Base-by-base conservation (phyloP, 2,113 vertebrate genomes). In the Pogonocichla stellata region DNA sequence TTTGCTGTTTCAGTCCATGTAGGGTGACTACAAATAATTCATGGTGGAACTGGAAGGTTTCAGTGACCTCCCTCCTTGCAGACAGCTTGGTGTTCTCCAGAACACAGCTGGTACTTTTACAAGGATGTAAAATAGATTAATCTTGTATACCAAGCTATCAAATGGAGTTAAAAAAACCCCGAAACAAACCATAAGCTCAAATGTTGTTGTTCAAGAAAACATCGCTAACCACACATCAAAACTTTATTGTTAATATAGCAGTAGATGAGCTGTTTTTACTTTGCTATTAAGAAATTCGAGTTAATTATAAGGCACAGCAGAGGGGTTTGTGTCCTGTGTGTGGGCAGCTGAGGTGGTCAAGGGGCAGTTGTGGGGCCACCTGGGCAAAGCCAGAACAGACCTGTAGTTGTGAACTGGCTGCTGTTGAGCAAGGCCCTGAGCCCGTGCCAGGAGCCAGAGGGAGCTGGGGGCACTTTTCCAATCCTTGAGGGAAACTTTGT, bases 21-120 rank as follows among this genome's bases (percentile, higher is more conserved):
- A 60, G 88, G 80, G 73, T 90, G 73, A 42, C 80, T 70, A 69
- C 79, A 78, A 93, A 78, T 93, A 93, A 95, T 94, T 86, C 31
- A 50, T 80, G 50, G 45, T 82, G 51, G 79, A 84, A 67, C 33
- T 70, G 51, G 73, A 31, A 92, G 72, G 61, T 85, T 88, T 92
- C 62, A 33, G 1, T 90, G 90, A 66, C 62, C 65, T 72, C 34
- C 6, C 19, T 89, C 79, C 86, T 38, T 29, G 65, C 42, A 56
- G 26, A 18, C 22, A 38, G 45, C 47, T 23, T 66, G 66, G 12
- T 54, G 66, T 40, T 90, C 45, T 85, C n/a, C 66, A 71, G 77
- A 57, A 50, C 7, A 10, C 42, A 51, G 79, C 61, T 88, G 56
- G 24, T 47, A 14, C 47, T 58, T 57, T 20, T 25, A 19, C 19